phyloP scores from a whole-genome alignment of 2,888 invertebrate species.

The Nymphalis c-album region DNA sequence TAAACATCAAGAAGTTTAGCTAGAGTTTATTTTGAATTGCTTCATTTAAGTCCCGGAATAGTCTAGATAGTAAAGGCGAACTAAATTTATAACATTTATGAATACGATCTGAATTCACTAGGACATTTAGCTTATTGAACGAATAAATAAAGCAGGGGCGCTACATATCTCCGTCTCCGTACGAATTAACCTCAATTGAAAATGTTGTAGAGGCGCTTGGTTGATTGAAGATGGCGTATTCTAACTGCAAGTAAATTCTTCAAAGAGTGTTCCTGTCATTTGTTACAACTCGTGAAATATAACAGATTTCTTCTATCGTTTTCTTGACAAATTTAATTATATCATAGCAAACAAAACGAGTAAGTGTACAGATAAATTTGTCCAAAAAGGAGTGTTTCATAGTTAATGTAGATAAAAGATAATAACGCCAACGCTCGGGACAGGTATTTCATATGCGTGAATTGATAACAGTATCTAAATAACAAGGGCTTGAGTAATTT shows the following conservation, averaged over 20 bases:
- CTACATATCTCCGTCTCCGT: conserved; percentile 76
- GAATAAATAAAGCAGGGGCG: conserved; percentile 76
- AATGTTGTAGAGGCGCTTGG: conserved; percentile 75
- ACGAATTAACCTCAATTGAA: conserved; percentile 81
- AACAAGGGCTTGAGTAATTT: conserved; percentile 22
- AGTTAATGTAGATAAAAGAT: conserved; percentile 31
- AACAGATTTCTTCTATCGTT: no score
- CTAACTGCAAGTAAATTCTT: conserved; percentile 57
- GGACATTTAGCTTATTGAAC: conserved; percentile 74
- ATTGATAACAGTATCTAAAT: conserved; percentile 30
- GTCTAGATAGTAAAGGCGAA: conserved; percentile 7
- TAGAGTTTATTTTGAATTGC: no score
- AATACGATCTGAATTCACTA: conserved; percentile 48
- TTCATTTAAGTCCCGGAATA: conserved; percentile 1
- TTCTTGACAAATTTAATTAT: neutral
- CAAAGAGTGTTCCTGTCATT: conserved; percentile 44
- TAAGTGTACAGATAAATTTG: conserved; percentile 12
- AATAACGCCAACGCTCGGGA: conserved; percentile 30
- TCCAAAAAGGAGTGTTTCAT: conserved; percentile 31
- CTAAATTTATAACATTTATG: conserved; percentile 37
- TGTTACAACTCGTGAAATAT: conserved; percentile 50
- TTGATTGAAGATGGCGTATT: conserved; percentile 74
- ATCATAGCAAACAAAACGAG: neutral
- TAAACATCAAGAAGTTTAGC: no score
- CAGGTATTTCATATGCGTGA: conserved; percentile 26